Percentiles rank a stretch among this genome's conserved stretches.
Conservation (phyloP, 2,113 vertebrate genomes). For the Hyaena hyaena region DNA sequence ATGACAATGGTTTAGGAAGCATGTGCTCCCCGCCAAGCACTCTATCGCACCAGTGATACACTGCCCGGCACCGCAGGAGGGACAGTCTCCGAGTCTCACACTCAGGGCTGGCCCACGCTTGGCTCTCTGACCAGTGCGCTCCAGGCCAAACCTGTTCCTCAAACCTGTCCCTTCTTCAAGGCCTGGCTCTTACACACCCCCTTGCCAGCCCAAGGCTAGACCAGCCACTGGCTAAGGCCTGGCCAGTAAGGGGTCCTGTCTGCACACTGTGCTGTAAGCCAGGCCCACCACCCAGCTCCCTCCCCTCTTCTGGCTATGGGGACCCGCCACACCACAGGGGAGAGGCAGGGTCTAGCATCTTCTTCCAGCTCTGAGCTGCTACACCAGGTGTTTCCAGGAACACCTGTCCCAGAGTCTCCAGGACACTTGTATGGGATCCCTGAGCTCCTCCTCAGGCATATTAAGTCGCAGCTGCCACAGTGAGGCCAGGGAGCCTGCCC, state of each 20-base stretch:
- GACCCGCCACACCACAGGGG: neutral
- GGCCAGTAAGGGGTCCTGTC: neutral
- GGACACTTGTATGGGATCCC: neutral
- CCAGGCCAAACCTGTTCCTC: neutral
- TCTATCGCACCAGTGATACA: too few relatives aligned
- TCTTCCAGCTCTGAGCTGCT: neutral
- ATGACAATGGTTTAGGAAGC: neutral
- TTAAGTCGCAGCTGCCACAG: neutral
- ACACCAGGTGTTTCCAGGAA: neutral
- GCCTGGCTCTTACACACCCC: neutral
- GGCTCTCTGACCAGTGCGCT: neutral
- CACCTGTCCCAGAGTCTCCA: neutral
- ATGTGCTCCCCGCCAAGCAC: neutral
- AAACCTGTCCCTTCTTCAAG: neutral
- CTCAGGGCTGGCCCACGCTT: neutral
- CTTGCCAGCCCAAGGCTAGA: neutral
- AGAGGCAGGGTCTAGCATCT: too few relatives aligned
- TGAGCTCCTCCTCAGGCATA: neutral
- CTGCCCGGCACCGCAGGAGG: rapidly evolving
- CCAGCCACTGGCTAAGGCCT: neutral
- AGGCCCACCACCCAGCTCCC: too few relatives aligned
- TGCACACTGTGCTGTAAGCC: neutral
- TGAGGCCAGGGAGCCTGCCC: neutral
- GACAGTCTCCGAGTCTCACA: neutral
- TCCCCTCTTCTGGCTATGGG: neutral